These are phyloP conservation scores for Punctoribates punctum DNA, from an alignment of 2,888 invertebrate genomes.

Conservation along the genomic window DNA sequence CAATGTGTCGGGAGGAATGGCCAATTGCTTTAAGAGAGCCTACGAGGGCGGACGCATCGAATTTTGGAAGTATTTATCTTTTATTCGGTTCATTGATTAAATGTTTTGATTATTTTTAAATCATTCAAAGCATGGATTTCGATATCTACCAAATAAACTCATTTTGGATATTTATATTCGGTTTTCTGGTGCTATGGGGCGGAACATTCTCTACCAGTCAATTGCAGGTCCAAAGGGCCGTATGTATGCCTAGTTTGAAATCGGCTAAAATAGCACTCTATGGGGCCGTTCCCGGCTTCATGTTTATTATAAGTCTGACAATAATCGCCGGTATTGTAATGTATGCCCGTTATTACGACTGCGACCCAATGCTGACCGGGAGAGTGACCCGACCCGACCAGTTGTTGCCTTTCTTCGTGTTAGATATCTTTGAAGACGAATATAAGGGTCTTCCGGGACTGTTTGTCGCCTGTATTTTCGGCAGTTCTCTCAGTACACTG, in stretches of 20 bases:
- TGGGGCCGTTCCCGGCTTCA: conserved; percentile 29
- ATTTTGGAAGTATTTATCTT: conserved; percentile 28
- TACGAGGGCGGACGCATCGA: conserved; percentile 11
- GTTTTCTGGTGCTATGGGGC: neutral
- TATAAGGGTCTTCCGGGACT: conserved; percentile 81
- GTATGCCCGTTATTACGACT: conserved; percentile 42
- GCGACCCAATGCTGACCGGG: conserved; percentile 41
- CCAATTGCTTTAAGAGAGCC: neutral
- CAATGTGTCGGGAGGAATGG: conserved; percentile 9
- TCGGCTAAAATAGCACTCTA: conserved; percentile 34
- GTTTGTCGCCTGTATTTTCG: conserved; percentile 85
- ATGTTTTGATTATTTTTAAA: neutral
- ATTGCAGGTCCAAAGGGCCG: conserved; percentile 1
- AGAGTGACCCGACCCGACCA: conserved; percentile 40
- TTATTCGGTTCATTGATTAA: neutral
- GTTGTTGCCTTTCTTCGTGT: conserved; percentile 71
- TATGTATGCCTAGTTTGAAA: conserved; percentile 10
- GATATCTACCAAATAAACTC: conserved; percentile 11
- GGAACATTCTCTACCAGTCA: neutral
- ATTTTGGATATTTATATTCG: neutral
- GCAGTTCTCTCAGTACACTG: conserved; percentile 72
- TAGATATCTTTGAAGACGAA: conserved; percentile 69
- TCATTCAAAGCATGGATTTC: conserved; percentile 18
- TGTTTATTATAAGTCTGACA: neutral
- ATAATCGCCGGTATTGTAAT: conserved; percentile 52